Percentiles rank a stretch among this genome's conserved stretches.
phyloP scores from a whole-genome alignment of 2,888 invertebrate genomes.

The Oxytorus armatus region DNA sequence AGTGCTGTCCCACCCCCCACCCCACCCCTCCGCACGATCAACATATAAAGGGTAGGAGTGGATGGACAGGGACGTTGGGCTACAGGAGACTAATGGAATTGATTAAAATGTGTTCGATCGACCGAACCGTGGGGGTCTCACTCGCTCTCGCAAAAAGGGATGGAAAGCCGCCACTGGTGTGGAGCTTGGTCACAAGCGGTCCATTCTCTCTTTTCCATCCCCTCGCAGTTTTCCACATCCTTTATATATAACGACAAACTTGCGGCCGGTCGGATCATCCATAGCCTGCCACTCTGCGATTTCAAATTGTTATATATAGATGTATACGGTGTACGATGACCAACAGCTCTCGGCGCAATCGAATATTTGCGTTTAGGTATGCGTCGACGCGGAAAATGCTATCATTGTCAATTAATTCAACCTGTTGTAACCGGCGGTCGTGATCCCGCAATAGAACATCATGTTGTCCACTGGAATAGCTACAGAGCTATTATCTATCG shows the following conservation, averaged over 20 bases:
- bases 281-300: constrained; percentile 56
- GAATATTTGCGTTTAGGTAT: constrained; percentile 82
- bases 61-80: constrained; percentile 62
- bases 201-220: constrained; percentile 61
- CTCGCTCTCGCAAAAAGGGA: constrained; percentile 57
- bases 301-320: constrained; percentile 59
- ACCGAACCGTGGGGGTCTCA: constrained; percentile 79
- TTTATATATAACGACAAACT: constrained; percentile 53
- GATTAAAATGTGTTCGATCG: constrained; percentile 84
- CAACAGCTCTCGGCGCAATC: constrained; percentile 71
- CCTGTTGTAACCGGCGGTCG: constrained; percentile 78
- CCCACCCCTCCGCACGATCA: constrained; percentile 6
- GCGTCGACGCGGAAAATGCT: constrained; percentile 82
- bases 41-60: constrained; percentile 44
- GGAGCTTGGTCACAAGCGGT: constrained; percentile 45
- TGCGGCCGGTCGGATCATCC: constrained; percentile 57
- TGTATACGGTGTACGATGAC: constrained; percentile 51
- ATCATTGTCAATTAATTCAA: constrained; percentile 84
- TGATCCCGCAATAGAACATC: constrained; percentile 6
- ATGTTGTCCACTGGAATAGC: not conserved
- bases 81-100: constrained; percentile 83
- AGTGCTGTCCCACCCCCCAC: constrained; percentile 49
- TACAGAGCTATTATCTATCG: constrained; percentile 5
- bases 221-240: constrained; percentile 66
- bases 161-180: not conserved